Evolutionary conservation across 2,888 invertebrate genomes (phyloP).

Genomic region (Lochmaea crataegi): DNA sequence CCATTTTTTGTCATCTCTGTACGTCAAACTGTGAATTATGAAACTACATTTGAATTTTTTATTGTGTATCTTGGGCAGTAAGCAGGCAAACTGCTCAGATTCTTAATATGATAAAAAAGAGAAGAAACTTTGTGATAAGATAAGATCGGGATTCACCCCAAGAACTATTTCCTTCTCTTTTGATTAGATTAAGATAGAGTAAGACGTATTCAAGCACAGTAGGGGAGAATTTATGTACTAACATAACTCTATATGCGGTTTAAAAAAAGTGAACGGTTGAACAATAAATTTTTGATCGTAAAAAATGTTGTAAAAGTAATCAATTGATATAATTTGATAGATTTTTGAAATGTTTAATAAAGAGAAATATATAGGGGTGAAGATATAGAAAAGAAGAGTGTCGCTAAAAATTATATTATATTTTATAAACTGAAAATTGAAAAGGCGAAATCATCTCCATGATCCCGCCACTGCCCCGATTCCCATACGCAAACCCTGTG

Average conservation of each 20-base stretch:
- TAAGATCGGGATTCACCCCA: conserved; percentile 20
- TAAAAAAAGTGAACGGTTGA: neutral
- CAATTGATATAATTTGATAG: neutral
- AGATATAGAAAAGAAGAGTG: too few species aligned
- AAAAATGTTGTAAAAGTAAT: neutral
- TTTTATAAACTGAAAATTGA: too few species aligned
- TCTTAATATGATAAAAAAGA: conserved; percentile 30
- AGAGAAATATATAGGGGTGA: neutral
- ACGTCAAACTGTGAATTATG: neutral
- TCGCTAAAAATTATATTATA: too few species aligned
- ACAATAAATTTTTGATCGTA: neutral
- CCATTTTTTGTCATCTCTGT: too few species aligned
- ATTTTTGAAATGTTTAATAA: neutral
- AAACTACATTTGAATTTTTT: conserved; percentile 1
- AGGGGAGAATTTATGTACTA: conserved; percentile 6
- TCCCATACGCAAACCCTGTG: too few species aligned
- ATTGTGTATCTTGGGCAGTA: neutral
- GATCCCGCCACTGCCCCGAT: too few species aligned
- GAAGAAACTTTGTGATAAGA: conserved; percentile 27
- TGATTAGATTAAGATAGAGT: conserved; percentile 20
- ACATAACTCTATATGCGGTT: conserved; percentile 7
- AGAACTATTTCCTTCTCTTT: conserved; percentile 18
- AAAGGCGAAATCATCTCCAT: too few species aligned
- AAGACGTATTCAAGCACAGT: conserved; percentile 10
- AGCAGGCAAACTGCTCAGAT: conserved; percentile 19